Conservation (phyloP, 2,113 vertebrate species). For the Speoplatyrhinus poulsoni region DNA sequence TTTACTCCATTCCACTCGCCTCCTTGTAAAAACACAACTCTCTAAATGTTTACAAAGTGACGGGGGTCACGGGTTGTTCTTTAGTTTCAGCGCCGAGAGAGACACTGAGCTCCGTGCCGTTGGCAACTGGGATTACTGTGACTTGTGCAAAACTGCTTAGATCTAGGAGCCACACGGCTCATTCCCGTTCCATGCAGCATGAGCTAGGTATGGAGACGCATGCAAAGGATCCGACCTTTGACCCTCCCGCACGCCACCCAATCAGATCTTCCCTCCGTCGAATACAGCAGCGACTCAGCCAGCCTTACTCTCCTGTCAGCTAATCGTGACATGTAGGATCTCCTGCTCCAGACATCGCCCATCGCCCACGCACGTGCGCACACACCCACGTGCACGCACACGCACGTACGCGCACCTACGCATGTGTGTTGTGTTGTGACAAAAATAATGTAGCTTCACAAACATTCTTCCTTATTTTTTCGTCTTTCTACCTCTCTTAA, state of each 20-base stretch:
- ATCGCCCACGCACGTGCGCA: conserved; percentile 39
- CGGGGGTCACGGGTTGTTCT: conserved; percentile 22
- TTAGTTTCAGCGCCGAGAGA: conserved; percentile 51
- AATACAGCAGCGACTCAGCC: conserved; percentile 60
- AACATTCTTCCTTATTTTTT: conserved; percentile 20
- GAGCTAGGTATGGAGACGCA: conserved; percentile 64
- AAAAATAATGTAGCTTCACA: conserved; percentile 14
- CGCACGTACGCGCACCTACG: not conserved
- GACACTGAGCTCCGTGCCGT: conserved; percentile 47
- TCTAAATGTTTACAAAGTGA: conserved; percentile 68
- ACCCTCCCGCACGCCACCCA: conserved; percentile 23
- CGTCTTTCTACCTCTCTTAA: conserved; percentile 69
- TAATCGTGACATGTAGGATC: conserved; percentile 48
- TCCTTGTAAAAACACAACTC: conserved; percentile 6
- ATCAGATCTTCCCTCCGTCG: conserved; percentile 22
- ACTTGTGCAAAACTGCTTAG: conserved; percentile 44
- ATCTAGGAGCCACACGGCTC: conserved; percentile 20
- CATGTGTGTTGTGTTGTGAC: conserved; percentile 38
- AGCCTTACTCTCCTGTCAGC: conserved; percentile 62
- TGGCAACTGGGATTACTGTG: conserved; percentile 38
- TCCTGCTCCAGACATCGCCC: conserved; percentile 55
- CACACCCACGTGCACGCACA: not conserved
- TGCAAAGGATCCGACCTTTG: conserved; percentile 67
- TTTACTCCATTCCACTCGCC: conserved; percentile 7
- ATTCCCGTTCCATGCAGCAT: conserved; percentile 51